These are phyloP conservation scores for Gandaritis pyraliata DNA, from an alignment of 2,888 invertebrate genomes.

Conservation along the genomic window DNA sequence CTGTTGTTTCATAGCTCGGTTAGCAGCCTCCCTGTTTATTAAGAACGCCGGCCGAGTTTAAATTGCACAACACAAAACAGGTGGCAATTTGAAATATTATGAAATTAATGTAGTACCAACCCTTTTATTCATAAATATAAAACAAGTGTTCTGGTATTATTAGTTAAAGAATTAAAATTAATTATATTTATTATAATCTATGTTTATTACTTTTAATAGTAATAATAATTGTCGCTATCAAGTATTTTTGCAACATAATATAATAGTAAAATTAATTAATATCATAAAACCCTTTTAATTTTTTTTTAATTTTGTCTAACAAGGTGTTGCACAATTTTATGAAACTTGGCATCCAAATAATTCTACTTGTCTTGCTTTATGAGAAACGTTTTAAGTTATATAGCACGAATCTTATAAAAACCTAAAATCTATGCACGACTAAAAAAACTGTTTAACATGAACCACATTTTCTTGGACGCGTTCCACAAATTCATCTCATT, in stretches of 20 bases:
- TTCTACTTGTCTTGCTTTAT: background rate
- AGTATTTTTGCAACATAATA: too few relatives aligned
- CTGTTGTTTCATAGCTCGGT: conserved; percentile 60
- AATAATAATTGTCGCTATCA: too few relatives aligned
- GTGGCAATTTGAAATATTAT: conserved; percentile 54
- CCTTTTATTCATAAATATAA: conserved; percentile 1
- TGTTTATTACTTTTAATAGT: too few relatives aligned
- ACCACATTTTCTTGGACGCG: conserved; percentile 31
- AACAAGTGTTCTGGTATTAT: background rate
- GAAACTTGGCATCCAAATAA: too few relatives aligned
- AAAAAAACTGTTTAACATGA: conserved; percentile 20
- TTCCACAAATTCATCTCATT: conserved; percentile 34
- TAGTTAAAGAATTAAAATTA: too few relatives aligned
- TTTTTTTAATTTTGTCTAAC: too few relatives aligned
- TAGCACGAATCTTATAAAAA: conserved; percentile 8
- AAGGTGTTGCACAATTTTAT: too few relatives aligned
- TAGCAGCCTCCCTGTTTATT: conserved; percentile 55
- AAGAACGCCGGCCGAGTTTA: conserved; percentile 49
- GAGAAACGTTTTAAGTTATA: background rate
- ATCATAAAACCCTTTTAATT: too few relatives aligned
- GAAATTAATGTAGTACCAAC: conserved; percentile 17
- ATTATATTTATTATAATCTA: too few relatives aligned
- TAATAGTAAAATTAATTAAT: too few relatives aligned
- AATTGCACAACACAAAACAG: conserved; percentile 60
- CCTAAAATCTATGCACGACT: conserved; percentile 14